A percentile compares a stretch with the other conserved stretches of the same genome.
Conservation (phyloP, 2,113 vertebrate genomes). For the Chloebia gouldiae region DNA sequence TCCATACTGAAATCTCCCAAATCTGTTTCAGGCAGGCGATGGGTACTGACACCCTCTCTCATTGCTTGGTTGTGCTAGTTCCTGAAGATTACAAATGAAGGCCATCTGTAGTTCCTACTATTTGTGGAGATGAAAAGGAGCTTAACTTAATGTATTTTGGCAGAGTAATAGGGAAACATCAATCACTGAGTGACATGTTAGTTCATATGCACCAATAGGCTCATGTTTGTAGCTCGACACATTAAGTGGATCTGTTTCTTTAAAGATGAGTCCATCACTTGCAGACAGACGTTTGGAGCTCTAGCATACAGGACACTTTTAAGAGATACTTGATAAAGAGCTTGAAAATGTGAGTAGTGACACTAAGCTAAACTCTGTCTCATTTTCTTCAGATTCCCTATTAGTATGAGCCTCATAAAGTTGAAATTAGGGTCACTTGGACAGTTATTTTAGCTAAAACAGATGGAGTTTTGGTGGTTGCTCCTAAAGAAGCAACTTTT, state of each 20-base stretch:
- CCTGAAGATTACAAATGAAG: conserved; percentile 63
- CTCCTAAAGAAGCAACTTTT: conserved; percentile 55
- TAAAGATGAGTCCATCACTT: conserved; percentile 64
- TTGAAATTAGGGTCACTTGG: conserved; percentile 68
- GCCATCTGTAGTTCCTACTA: conserved; percentile 74
- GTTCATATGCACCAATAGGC: conserved; percentile 64
- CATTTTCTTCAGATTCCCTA: conserved; percentile 63
- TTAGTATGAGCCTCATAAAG: conserved; percentile 65
- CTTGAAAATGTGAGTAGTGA: conserved; percentile 67
- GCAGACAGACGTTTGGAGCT: conserved; percentile 51
- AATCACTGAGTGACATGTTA: conserved; percentile 71
- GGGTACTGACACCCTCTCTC: conserved; percentile 43
- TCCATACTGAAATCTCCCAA: neutral
- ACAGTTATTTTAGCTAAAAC: conserved; percentile 67
- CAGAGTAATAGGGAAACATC: conserved; percentile 77
- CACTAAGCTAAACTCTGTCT: conserved; percentile 61
- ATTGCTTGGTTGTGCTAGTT: conserved; percentile 38
- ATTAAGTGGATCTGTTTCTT: conserved; percentile 69
- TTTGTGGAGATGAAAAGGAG: conserved; percentile 72
- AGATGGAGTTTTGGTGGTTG: conserved; percentile 55
- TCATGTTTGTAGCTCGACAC: conserved; percentile 68
- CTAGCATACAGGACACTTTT: conserved; percentile 64
- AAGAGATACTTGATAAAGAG: conserved; percentile 66
- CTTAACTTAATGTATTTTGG: conserved; percentile 75
- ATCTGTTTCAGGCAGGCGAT: conserved; percentile 20